These are phyloP conservation scores for Brachirus orientalis DNA, from an alignment of 2,113 vertebrate genomes.

Conservation along the genomic window DNA sequence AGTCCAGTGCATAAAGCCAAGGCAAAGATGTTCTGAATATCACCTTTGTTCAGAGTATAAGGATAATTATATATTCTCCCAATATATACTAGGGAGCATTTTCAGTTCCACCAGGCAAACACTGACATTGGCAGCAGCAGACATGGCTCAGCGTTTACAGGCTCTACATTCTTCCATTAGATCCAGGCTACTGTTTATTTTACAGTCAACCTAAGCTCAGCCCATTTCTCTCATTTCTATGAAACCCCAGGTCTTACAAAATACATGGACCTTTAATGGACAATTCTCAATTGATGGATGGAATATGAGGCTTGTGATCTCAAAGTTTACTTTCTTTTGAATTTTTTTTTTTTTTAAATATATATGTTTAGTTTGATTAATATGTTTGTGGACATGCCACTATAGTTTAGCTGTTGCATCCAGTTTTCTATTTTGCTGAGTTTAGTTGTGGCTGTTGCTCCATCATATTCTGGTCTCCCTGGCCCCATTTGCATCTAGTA, in stretches of 20 bases:
- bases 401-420: not conserved
- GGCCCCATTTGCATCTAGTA: too few species aligned
- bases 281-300: too few species aligned
- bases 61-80: conserved; percentile 4
- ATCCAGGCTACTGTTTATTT: conserved; percentile 22
- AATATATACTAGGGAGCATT: conserved; percentile 43
- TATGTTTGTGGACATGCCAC: too few species aligned
- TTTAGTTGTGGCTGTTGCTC: conserved; percentile 15
- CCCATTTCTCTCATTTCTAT: conserved; percentile 6
- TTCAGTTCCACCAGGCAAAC: conserved; percentile 51
- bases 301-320: too few species aligned
- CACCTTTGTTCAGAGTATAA: conserved; percentile 35
- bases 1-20: conserved; percentile 68
- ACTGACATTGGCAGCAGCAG: conserved; percentile 62
- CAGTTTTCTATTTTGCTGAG: not conserved
- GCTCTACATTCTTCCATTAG: conserved; percentile 61
- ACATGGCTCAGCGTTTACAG: conserved; percentile 67
- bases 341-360: too few species aligned
- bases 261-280: too few species aligned
- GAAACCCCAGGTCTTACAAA: not conserved
- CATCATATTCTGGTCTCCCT: not conserved
- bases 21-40: conserved; percentile 43
- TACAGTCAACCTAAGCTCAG: conserved; percentile 24
- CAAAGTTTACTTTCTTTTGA: too few species aligned
- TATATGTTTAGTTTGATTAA: too few species aligned